Conservation (phyloP, 2,888 invertebrate genomes). For the Synergus laeviventris region DNA sequence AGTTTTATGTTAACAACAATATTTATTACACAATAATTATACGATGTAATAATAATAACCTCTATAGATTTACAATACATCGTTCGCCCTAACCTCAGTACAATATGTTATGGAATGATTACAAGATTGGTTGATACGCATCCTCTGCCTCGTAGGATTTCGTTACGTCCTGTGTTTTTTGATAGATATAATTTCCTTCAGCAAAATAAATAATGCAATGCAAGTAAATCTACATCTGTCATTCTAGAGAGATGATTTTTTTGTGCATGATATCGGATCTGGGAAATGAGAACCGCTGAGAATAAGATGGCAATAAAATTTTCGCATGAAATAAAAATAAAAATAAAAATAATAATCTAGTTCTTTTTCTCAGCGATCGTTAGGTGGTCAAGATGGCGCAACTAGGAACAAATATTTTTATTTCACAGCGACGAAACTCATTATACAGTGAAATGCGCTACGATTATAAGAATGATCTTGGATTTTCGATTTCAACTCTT, state of each 20-base stretch:
- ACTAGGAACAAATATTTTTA: slow-evolving; percentile 62
- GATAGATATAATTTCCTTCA: slow-evolving; percentile 48
- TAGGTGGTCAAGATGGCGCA: slow-evolving; percentile 53
- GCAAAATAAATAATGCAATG: slow-evolving; percentile 28
- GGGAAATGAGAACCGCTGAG: slow-evolving; percentile 21
- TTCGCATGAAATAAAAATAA: background rate
- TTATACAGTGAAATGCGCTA: slow-evolving; percentile 21
- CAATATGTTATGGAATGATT: slow-evolving; percentile 74
- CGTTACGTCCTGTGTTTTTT: slow-evolving; percentile 47
- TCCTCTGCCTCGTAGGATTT: slow-evolving; percentile 61
- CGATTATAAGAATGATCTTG: slow-evolving; percentile 40
- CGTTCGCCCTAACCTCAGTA: slow-evolving; percentile 73
- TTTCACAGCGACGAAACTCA: slow-evolving; percentile 31
- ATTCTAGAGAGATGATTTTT: slow-evolving; percentile 11
- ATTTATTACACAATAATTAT: slow-evolving; percentile 76
- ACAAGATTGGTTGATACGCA: slow-evolving; percentile 72
- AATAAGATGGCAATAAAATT: background rate
- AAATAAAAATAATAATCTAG: background rate
- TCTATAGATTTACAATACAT: slow-evolving; percentile 75
- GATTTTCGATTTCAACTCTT: slow-evolving; percentile 36
- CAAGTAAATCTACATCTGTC: slow-evolving; percentile 15
- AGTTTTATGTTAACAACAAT: slow-evolving; percentile 75
- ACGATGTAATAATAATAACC: slow-evolving; percentile 71
- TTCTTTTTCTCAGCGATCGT: background rate
- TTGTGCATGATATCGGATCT: slow-evolving; percentile 24